A percentile compares a stretch with the other conserved stretches of the same genome.
phyloP scores from a whole-genome alignment of 2,797 vertebrate genomes.

The Melanotaenia boesemani region DNA sequence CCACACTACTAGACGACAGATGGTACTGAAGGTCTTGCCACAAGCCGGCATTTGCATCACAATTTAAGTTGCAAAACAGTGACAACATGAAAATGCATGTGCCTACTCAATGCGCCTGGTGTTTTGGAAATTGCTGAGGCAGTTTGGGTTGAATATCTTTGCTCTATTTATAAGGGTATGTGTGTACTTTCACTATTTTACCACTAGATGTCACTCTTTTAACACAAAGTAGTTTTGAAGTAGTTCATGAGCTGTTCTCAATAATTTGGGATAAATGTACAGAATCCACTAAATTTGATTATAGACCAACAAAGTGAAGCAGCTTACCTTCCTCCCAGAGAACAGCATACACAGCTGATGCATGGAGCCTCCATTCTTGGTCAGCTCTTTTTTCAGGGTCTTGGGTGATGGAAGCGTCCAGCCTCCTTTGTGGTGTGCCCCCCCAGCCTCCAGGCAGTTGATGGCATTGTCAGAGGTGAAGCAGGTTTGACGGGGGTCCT shows the following conservation, averaged over 20 bases:
- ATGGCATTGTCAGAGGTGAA: conserved; percentile 96
- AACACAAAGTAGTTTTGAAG: conserved; percentile 41
- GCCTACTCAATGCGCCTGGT: neutral
- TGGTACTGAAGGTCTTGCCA: neutral
- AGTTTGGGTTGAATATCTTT: neutral
- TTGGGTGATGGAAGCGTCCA: conserved; percentile 93
- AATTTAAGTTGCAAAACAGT: neutral
- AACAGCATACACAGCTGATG: conserved; percentile 95
- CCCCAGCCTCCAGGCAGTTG: conserved; percentile 87
- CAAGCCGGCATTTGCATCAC: neutral
- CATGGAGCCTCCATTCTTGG: conserved; percentile 93
- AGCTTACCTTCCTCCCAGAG: conserved; percentile 91
- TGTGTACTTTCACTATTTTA: conserved; percentile 44
- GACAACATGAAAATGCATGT: neutral
- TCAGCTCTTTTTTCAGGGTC: conserved; percentile 93
- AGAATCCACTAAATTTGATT: neutral
- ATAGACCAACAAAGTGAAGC: neutral
- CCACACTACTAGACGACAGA: neutral
- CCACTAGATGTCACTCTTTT: conserved; percentile 73
- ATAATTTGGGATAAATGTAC: neutral
- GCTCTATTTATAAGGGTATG: neutral
- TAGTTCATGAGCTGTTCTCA: neutral
- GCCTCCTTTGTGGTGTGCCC: conserved; percentile 66
- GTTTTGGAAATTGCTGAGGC: neutral
- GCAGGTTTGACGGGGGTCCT: conserved; percentile 88